These are phyloP conservation scores for Galagoides demidoff DNA, from an alignment of 2,797 vertebrate genomes.

Conservation along the genomic window DNA sequence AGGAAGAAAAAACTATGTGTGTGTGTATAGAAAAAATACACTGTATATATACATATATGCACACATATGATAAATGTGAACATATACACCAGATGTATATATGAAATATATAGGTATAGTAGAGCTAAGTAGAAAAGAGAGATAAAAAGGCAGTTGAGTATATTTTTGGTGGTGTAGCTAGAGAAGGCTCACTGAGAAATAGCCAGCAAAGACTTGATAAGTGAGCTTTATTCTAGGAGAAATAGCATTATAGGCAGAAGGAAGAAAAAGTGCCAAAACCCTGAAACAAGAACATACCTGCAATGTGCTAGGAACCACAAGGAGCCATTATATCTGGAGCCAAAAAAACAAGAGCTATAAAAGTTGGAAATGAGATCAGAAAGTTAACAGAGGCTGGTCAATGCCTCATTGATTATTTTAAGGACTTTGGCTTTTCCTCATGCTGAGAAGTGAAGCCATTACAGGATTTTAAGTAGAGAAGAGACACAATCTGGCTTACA, in stretches of 20 bases:
- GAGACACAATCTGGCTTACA: neutral
- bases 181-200: neutral
- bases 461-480: neutral
- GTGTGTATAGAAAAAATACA: neutral
- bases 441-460: neutral
- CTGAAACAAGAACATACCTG: neutral
- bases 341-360: neutral
- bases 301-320: neutral
- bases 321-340: neutral
- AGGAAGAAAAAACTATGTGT: neutral
- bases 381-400: neutral
- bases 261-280: constrained; percentile 11
- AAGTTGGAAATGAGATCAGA: neutral
- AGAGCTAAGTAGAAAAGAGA: neutral
- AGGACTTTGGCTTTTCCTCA: constrained; percentile 35
- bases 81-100: neutral
- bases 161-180: constrained; percentile 2
- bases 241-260: neutral
- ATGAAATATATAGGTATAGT: neutral
- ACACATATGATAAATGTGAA: neutral
- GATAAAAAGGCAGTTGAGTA: neutral
- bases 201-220: neutral
- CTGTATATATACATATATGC: neutral
- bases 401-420: neutral
- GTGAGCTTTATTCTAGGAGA: neutral